Conservation (phyloP, 2,797 vertebrate genomes). For the Girardinus metallicus region DNA sequence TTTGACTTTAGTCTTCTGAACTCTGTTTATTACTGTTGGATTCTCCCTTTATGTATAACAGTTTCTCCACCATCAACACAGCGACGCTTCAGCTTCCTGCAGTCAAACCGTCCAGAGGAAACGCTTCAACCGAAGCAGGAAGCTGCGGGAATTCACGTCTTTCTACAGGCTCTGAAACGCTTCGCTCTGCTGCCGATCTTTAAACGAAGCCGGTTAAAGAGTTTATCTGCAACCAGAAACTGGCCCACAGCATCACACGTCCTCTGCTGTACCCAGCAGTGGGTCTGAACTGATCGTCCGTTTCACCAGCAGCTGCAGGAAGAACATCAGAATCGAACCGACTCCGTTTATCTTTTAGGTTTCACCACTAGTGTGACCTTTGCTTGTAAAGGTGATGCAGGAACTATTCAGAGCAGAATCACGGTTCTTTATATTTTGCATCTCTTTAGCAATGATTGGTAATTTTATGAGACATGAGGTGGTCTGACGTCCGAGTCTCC, state of each 20-base stretch:
- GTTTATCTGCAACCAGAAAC: neutral
- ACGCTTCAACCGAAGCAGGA: no score
- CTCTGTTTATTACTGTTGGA: no score
- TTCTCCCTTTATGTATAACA: no score
- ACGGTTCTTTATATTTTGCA: neutral
- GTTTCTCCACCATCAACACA: no score
- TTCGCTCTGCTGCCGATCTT: no score
- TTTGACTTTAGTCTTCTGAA: no score
- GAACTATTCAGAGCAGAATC: neutral
- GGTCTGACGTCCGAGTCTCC: neutral
- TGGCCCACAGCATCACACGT: neutral
- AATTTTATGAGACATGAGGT: neutral
- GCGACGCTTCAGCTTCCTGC: neutral
- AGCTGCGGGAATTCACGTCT: no score
- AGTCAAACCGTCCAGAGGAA: neutral
- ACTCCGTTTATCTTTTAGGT: neutral
- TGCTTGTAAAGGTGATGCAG: neutral
- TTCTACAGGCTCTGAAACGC: no score
- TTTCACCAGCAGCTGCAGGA: neutral
- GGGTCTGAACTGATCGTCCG: neutral
- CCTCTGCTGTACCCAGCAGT: neutral
- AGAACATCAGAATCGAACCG: neutral
- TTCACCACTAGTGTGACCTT: neutral
- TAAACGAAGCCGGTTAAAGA: no score
- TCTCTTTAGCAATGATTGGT: neutral